Conservation (phyloP, 2,888 invertebrate genomes). For the Eilema griseolum region DNA sequence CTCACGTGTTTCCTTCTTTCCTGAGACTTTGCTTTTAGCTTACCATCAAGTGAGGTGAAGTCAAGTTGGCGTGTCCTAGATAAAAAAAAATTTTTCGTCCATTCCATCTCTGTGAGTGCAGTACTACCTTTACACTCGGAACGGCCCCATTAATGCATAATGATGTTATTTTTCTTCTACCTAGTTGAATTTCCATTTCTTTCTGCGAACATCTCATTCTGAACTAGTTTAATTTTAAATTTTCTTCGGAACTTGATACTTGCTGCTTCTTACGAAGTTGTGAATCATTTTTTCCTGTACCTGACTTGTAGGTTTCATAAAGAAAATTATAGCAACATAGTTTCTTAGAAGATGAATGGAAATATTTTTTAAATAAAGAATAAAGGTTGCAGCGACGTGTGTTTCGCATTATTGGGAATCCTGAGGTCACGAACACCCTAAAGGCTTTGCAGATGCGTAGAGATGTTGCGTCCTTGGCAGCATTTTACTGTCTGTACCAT, state of each 20-base stretch:
- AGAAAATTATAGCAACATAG: slow-evolving; percentile 27
- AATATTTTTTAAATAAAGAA: neutral
- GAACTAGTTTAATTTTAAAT: slow-evolving; percentile 54
- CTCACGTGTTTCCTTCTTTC: no score
- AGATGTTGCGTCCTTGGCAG: no score
- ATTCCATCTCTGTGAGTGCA: slow-evolving; percentile 21
- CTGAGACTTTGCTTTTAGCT: no score
- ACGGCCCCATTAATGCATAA: slow-evolving; percentile 61
- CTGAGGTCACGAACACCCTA: no score
- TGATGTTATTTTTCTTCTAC: slow-evolving; percentile 62
- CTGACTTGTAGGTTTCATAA: slow-evolving; percentile 42
- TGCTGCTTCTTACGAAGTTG: slow-evolving; percentile 38
- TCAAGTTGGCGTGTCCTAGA: no score
- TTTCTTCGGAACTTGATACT: slow-evolving; percentile 46
- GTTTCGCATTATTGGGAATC: no score
- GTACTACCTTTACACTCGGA: slow-evolving; percentile 24
- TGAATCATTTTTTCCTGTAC: slow-evolving; percentile 44
- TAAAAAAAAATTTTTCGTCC: neutral
- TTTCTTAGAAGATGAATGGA: slow-evolving; percentile 19
- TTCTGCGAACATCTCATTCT: slow-evolving; percentile 38
- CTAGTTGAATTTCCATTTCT: slow-evolving; percentile 57
- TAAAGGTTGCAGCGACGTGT: no score
- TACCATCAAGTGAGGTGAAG: no score
- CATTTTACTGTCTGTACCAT: no score
- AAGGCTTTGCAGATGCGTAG: no score